A percentile compares a stretch with the other conserved stretches of the same genome.
These are phyloP conservation scores for Mnemiopsis leidyi DNA, from an alignment of 37 sponge, comb jelly and placozoan species.

Conservation along the genomic window DNA sequence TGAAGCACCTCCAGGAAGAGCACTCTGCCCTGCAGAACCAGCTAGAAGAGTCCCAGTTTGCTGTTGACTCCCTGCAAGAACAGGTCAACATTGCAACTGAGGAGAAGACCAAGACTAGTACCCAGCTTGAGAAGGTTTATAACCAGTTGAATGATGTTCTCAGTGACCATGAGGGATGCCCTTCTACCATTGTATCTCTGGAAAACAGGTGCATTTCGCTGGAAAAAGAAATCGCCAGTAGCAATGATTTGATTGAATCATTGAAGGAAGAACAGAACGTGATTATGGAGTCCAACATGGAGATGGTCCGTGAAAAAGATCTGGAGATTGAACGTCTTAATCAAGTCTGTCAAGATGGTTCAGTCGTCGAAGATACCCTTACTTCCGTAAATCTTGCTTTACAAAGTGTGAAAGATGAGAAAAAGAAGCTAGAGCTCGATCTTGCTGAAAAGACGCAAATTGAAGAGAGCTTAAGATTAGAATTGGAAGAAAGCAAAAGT, in stretches of 20 bases:
- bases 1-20: neutral
- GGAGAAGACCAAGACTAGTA: neutral
- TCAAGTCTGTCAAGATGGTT: neutral
- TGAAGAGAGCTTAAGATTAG: neutral
- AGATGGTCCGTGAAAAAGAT: neutral
- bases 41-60: neutral
- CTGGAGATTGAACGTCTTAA: neutral
- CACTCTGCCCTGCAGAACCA: neutral
- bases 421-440: neutral
- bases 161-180: neutral
- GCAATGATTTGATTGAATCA: neutral
- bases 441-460: neutral
- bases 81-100: neutral
- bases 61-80: neutral
- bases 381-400: neutral
- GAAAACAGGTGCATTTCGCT: neutral
- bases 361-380: neutral
- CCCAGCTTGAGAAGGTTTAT: neutral
- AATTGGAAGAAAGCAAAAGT: neutral
- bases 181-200: neutral
- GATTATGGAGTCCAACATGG: neutral
- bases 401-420: neutral
- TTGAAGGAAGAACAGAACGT: conserved; percentile 40
- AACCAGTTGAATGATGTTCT: conserved; percentile 25
- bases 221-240: neutral